Conservation (phyloP, 2,797 vertebrate genomes). For the Chelmon rostratus region DNA sequence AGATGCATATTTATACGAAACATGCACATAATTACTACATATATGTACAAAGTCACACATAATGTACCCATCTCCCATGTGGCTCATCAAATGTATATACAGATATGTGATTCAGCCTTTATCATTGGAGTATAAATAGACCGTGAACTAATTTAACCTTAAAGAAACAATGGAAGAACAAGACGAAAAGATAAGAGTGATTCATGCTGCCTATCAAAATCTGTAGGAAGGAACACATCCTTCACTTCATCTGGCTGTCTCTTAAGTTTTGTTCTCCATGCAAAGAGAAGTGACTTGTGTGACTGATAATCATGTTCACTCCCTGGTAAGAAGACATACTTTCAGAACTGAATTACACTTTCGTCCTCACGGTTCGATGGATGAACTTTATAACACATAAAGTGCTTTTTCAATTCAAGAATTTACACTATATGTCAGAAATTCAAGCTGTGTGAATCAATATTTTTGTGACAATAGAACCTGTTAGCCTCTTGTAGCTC, state of each 20-base stretch:
- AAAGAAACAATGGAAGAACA: slow-evolving; percentile 42
- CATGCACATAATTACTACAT: not conserved
- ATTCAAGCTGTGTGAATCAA: not conserved
- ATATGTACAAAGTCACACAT: not conserved
- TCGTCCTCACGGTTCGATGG: not conserved
- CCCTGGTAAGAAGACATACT: slow-evolving; percentile 13
- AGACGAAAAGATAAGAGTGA: slow-evolving; percentile 33
- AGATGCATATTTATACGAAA: not conserved
- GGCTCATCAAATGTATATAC: slow-evolving; percentile 19
- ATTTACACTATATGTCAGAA: not conserved
- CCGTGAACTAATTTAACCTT: slow-evolving; percentile 33
- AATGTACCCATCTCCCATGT: slow-evolving; percentile 10
- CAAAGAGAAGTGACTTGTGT: not conserved
- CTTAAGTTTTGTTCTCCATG: slow-evolving; percentile 1
- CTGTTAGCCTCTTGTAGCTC: not conserved
- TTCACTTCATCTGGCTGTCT: slow-evolving; percentile 1
- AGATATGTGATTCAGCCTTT: slow-evolving; percentile 39
- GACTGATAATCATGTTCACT: slow-evolving; percentile 1
- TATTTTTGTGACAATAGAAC: not conserved
- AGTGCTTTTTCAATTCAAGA: not conserved
- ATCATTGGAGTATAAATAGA: slow-evolving; percentile 43
- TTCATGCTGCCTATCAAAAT: slow-evolving; percentile 56
- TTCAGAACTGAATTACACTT: slow-evolving; percentile 22
- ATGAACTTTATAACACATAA: slow-evolving; percentile 16
- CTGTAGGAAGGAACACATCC: not conserved